These are phyloP conservation scores for Lepus oiostolus DNA, from an alignment of 2,797 vertebrate genomes.

Conservation along the genomic window DNA sequence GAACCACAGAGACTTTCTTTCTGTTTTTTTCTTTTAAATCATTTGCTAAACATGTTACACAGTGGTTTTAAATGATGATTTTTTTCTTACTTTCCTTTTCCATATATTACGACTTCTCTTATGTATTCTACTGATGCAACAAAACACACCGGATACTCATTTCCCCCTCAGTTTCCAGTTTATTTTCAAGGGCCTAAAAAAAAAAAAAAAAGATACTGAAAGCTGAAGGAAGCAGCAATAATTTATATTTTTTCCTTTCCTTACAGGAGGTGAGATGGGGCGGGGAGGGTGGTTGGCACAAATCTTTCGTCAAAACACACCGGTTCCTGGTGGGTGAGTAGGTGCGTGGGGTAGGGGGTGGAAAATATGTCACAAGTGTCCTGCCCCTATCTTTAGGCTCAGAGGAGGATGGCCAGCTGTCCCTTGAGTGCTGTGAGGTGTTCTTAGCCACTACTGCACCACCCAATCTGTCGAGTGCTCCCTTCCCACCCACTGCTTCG, in stretches of 20 bases:
- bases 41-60: background rate
- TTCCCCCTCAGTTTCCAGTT: slow-evolving; percentile 6
- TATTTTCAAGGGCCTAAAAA: background rate
- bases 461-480: background rate
- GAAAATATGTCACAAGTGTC: background rate
- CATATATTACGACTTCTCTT: too few species aligned
- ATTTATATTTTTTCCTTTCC: background rate
- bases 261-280: background rate
- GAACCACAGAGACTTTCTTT: slow-evolving; percentile 13
- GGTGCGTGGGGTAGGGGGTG: rapidly evolving
- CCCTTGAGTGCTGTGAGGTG: background rate
- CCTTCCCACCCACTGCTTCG: background rate
- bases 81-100: background rate
- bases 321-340: background rate
- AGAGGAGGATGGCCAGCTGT: background rate
- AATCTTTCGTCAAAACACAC: background rate
- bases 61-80: slow-evolving; percentile 8
- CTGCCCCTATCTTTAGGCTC: background rate
- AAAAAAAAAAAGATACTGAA: background rate
- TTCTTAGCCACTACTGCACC: background rate
- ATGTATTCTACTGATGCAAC: background rate
- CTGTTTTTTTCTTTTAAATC: background rate
- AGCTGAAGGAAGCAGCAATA: background rate
- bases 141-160: background rate
- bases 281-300: background rate